Conservation (phyloP, 2,888 invertebrate species). For the Drosophila dives region DNA sequence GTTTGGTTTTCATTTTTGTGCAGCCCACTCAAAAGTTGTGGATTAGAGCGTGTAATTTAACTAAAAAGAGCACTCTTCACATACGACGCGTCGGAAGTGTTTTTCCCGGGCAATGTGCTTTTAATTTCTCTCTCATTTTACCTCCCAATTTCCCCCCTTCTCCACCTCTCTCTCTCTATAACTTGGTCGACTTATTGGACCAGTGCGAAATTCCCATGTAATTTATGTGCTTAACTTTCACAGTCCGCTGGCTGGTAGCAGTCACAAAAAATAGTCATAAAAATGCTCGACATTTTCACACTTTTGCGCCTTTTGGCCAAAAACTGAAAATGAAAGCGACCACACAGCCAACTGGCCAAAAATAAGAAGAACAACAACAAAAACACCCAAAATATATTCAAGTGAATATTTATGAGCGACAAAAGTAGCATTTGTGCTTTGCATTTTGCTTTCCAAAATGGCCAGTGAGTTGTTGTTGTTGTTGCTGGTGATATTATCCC, state of each 20-base stretch:
- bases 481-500: constrained; percentile 29
- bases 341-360: constrained; percentile 25
- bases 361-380: constrained; percentile 21
- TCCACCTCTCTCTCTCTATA: background rate
- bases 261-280: constrained; percentile 69
- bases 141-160: background rate
- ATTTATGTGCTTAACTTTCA: constrained; percentile 79
- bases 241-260: constrained; percentile 64
- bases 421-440: constrained; percentile 80
- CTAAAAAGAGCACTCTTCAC: constrained; percentile 67
- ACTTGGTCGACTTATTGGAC: background rate
- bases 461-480: constrained; percentile 31
- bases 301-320: constrained; percentile 70
- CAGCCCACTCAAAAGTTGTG: constrained; percentile 69
- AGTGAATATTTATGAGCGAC: constrained; percentile 83
- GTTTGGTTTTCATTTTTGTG: constrained; percentile 32
- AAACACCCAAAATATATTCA: constrained; percentile 64
- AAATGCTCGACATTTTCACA: constrained; percentile 74
- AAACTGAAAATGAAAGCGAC: constrained; percentile 63
- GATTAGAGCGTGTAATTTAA: constrained; percentile 78
- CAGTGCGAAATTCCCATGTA: constrained; percentile 53
- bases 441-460: constrained; percentile 63
- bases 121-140: constrained; percentile 55
- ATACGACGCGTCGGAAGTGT: constrained; percentile 64
- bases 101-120: constrained; percentile 66